phyloP scores from a whole-genome alignment of 2,113 vertebrate genomes.

The Pseudorhombus dupliciocellatus region DNA sequence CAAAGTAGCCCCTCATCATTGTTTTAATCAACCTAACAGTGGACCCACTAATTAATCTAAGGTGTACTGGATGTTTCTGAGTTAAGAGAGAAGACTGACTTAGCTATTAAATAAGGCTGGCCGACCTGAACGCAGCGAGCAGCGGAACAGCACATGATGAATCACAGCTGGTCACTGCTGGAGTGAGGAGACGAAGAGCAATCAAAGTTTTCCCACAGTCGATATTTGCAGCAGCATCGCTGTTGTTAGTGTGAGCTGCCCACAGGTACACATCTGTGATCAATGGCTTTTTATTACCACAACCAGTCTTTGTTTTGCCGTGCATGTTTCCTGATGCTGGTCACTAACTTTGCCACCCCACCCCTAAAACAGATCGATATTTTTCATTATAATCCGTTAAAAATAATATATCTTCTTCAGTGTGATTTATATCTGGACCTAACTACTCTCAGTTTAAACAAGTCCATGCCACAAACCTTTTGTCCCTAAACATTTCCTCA shows the following conservation, averaged over 20 bases:
- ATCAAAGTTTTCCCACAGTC: slow-evolving; percentile 14
- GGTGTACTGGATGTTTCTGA: background rate
- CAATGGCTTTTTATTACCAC: background rate
- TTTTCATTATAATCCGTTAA: background rate
- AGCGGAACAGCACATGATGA: slow-evolving; percentile 54
- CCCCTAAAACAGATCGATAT: background rate
- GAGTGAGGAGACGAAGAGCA: slow-evolving; percentile 26
- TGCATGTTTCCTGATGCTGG: background rate
- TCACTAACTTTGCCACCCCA: background rate
- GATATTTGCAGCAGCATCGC: background rate
- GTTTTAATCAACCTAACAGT: background rate
- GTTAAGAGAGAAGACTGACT: background rate
- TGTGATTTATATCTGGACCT: background rate
- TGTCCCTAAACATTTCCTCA: too few relatives aligned
- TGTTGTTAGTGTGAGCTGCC: background rate
- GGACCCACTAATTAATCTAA: background rate
- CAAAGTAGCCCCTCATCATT: background rate
- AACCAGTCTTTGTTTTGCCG: background rate
- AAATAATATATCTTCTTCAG: background rate
- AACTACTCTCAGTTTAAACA: background rate
- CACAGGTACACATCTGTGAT: slow-evolving; percentile 10
- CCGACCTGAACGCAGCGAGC: slow-evolving; percentile 44
- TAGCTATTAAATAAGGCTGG: slow-evolving; percentile 25
- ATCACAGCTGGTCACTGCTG: slow-evolving; percentile 43
- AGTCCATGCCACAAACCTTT: background rate